Conservation (phyloP, 2,113 vertebrate species). For the Ivindomyrus marchei region DNA sequence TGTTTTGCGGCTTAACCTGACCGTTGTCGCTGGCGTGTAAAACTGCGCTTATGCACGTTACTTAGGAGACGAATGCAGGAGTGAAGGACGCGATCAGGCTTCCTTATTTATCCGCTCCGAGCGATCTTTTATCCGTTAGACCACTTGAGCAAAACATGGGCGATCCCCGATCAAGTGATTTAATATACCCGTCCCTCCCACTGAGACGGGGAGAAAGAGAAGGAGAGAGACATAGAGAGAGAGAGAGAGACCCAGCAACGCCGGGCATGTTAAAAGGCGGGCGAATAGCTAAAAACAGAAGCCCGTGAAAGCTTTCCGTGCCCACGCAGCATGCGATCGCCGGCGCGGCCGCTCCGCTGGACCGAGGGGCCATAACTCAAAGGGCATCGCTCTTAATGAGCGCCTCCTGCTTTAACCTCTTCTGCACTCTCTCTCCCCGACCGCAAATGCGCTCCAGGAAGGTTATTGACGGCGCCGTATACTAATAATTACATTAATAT, state of each 20-base stretch:
- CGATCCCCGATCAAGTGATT: constrained; percentile 37
- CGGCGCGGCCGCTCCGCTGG: constrained; percentile 35
- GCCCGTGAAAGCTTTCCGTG: constrained; percentile 27
- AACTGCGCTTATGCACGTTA: constrained; percentile 31
- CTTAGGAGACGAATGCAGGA: constrained; percentile 22
- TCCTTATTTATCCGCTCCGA: neutral
- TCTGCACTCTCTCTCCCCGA: neutral
- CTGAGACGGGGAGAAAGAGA: neutral
- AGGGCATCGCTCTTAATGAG: constrained; percentile 35
- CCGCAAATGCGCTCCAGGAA: neutral
- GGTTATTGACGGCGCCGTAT: constrained; percentile 4
- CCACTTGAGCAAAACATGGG: constrained; percentile 38
- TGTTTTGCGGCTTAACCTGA: constrained; percentile 16
- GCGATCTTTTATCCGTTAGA: constrained; percentile 36
- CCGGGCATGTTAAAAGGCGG: constrained; percentile 24
- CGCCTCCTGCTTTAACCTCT: constrained; percentile 31
- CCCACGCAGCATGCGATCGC: constrained; percentile 25
- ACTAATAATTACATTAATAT: constrained; percentile 7
- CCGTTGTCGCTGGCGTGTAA: constrained; percentile 30
- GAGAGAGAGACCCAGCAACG: constrained; percentile 23
- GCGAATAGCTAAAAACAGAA: constrained; percentile 9
- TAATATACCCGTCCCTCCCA: constrained; percentile 28
- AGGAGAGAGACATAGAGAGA: neutral
- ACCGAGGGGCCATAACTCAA: neutral
- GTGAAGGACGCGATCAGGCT: constrained; percentile 28